Base-by-base conservation (phyloP, 2,113 vertebrate species). In the Protobothrops flavoviridis region DNA sequence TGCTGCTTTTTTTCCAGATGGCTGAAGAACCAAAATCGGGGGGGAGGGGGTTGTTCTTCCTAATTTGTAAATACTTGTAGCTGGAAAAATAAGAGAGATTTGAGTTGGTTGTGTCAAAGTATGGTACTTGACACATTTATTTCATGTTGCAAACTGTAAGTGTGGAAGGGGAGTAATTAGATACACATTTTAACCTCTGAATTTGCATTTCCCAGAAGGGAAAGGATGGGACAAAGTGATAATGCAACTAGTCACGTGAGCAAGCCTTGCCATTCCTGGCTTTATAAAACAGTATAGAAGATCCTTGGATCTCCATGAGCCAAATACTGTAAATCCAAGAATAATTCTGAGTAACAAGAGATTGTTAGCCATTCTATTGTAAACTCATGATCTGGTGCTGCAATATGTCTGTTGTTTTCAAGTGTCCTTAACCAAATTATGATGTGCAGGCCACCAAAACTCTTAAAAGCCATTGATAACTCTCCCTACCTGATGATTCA, bases 81-180 rank as follows among this genome's bases (percentile, higher is more conserved):
- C 20, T 55, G 21, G 57, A 88, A 88, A 86, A 92, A 92, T 43
- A n/a, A 92, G 59, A 88, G 23, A 50, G 10, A 43, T 50, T 33
- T 92, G 56, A 88, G 50, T n/a, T 88, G 6, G 7, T 69, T 69
- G n/a, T 21, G 20, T 45, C 23, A 88, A 92, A 88, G 43, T 24
- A 88, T 10, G 1, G 39, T 1, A 26, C 10, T 52, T 81, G 48
- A 81, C 45, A 52, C 8, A 23, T 10, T 5, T 81, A 57, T 43
- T 57, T 91, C 24, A 86, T 26, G 12, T 29, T 59, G 23, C 39
- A 53, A 50, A 33, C 29, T 64, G 6, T 50, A 53, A 74, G 29
- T 21, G 85, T 43, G 24, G n/a, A 8, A 21, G 59, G 9, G 29
- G 59, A 90, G 59, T 64, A 21, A 90, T 69, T 12, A 20, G 29